These are phyloP conservation scores for Turdus rufiventris DNA, from an alignment of 2,113 vertebrate species.

Conservation along the genomic window DNA sequence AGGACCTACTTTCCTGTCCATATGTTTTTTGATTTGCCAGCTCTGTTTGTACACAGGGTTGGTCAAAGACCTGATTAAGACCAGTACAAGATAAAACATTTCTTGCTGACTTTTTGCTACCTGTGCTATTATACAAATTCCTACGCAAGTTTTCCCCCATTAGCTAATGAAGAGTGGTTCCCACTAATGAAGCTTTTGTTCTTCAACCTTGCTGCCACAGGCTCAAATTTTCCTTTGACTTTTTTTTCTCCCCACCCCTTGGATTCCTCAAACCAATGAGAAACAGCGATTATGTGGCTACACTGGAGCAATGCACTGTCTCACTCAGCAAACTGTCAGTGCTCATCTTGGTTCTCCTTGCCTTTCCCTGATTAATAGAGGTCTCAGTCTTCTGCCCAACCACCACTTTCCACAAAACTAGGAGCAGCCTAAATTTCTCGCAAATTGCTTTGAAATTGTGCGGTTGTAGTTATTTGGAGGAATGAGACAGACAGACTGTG, in stretches of 20 bases:
- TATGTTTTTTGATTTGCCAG: fast-evolving
- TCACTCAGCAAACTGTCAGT: fast-evolving
- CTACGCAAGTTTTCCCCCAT: background rate
- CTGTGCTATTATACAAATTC: background rate
- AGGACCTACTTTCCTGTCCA: background rate
- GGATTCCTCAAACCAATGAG: background rate
- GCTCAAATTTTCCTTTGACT: background rate
- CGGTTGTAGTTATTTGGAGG: background rate
- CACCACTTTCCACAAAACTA: background rate
- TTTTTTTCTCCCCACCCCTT: background rate
- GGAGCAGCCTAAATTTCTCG: background rate
- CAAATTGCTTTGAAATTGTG: background rate
- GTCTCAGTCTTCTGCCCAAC: background rate
- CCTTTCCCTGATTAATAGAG: background rate
- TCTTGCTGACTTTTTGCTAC: background rate
- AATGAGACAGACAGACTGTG: conserved; percentile 33
- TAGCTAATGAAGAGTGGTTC: background rate
- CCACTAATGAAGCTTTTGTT: background rate
- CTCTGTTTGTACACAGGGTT: background rate
- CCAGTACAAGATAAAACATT: background rate
- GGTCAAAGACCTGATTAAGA: background rate
- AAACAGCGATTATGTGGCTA: background rate
- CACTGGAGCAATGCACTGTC: background rate
- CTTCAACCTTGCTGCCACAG: background rate
- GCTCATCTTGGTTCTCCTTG: background rate